Percentiles rank a stretch among this genome's conserved stretches.
These are phyloP conservation scores for Romanogobio albipinnatus DNA, from an alignment of 2,113 vertebrate genomes.

Conservation along the genomic window DNA sequence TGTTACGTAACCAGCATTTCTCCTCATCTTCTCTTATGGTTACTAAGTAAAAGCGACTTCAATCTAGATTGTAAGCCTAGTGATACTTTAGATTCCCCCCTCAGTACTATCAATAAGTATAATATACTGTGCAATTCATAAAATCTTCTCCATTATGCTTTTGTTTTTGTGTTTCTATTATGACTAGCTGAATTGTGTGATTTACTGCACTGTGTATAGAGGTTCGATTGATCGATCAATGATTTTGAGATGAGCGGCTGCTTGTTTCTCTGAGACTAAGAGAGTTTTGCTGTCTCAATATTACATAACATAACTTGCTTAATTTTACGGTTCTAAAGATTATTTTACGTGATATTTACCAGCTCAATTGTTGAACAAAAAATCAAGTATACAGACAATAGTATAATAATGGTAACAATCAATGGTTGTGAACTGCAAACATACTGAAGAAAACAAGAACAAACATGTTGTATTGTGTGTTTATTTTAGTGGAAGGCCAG, in stretches of 20 bases:
- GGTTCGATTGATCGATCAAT: not conserved
- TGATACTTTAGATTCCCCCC: not conserved
- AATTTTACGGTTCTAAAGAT: conserved; percentile 18
- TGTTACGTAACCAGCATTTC: not conserved
- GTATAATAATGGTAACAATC: too few species aligned
- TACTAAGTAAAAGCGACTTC: not conserved
- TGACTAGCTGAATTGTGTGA: not conserved
- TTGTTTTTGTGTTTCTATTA: not conserved
- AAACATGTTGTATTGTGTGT: not conserved
- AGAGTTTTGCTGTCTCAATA: conserved; percentile 25
- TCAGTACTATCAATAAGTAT: not conserved
- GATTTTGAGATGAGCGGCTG: not conserved
- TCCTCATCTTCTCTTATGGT: not conserved
- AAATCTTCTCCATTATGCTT: not conserved
- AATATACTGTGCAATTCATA: not conserved
- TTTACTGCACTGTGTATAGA: not conserved
- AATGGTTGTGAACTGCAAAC: not conserved
- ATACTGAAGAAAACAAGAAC: not conserved
- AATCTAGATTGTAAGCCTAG: not conserved
- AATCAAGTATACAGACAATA: not conserved
- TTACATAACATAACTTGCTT: conserved; percentile 36
- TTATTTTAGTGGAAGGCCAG: not conserved
- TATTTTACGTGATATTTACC: not conserved
- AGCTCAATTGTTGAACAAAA: not conserved
- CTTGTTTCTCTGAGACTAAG: not conserved